Percentiles rank a stretch among this genome's conserved stretches.
Conservation (phyloP, 2,797 vertebrate species). For the Lepidocolaptes lacrymiger region DNA sequence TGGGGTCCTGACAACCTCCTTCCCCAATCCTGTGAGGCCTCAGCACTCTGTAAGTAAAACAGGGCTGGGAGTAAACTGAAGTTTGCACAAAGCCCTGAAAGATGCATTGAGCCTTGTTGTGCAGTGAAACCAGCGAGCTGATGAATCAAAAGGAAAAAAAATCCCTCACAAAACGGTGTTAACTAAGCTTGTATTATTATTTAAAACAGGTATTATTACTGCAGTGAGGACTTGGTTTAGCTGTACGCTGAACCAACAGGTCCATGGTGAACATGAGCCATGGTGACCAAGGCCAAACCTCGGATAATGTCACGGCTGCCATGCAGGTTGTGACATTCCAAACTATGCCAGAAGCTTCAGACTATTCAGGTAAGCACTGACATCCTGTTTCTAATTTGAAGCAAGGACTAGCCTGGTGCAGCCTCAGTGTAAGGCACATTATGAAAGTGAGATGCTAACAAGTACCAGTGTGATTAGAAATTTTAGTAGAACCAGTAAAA, state of each 20-base stretch:
- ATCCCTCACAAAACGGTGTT: neutral
- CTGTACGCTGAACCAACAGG: neutral
- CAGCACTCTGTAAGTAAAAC: neutral
- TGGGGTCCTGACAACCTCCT: neutral
- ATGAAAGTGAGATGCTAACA: neutral
- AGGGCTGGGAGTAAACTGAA: neutral
- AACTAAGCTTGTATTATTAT: neutral
- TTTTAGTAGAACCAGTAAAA: constrained; percentile 59
- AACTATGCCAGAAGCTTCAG: neutral
- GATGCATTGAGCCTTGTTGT: constrained; percentile 74
- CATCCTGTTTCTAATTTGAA: neutral
- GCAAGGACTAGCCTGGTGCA: neutral
- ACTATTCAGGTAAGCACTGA: neutral
- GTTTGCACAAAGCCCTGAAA: neutral
- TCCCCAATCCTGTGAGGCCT: neutral
- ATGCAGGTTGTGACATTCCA: neutral
- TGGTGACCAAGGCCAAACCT: neutral
- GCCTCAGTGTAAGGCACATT: neutral
- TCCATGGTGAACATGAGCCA: fast-evolving
- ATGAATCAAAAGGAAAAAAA: neutral
- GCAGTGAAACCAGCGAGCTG: neutral
- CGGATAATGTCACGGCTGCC: neutral
- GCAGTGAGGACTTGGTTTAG: neutral
- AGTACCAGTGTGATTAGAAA: neutral
- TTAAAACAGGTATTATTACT: constrained; percentile 80